Percentiles rank a stretch among this genome's conserved stretches.
Conservation (phyloP, 2,888 invertebrate species). For the Protonemura montana region DNA sequence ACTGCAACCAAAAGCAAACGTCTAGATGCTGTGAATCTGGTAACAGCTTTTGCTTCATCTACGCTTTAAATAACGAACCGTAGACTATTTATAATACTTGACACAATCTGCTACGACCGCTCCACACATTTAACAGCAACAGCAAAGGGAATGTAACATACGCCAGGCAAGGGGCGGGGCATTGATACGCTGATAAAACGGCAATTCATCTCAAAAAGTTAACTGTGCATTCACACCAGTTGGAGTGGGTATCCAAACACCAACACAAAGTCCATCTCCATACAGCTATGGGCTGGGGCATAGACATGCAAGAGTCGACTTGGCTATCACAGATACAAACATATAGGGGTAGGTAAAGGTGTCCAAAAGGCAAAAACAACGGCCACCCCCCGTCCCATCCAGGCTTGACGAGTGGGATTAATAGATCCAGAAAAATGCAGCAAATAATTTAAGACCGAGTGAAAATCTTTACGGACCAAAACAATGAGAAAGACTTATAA, state of each 20-base stretch:
- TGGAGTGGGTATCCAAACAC: not conserved
- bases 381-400: too few species aligned
- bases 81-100: too few species aligned
- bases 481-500: not conserved
- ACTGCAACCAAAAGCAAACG: too few species aligned
- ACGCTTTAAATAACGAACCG: too few species aligned
- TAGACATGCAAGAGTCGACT: not conserved
- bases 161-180: not conserved
- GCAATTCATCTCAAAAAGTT: too few species aligned
- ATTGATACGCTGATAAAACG: too few species aligned
- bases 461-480: not conserved
- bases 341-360: not conserved
- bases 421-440: not conserved
- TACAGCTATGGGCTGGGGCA: not conserved
- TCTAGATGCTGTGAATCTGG: too few species aligned
- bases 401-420: not conserved
- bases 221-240: not conserved
- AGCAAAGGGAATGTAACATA: not conserved
- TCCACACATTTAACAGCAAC: not conserved
- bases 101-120: too few species aligned
- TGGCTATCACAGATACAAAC: constrained; percentile 2
- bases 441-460: not conserved
- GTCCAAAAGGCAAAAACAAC: not conserved
- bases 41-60: too few species aligned
- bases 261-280: not conserved